Percentiles rank a stretch among this genome's conserved stretches.
Evolutionary conservation across 1,140 invertebrate genomes (phyloP).

Genomic region (Wasmannia auropunctata): DNA sequence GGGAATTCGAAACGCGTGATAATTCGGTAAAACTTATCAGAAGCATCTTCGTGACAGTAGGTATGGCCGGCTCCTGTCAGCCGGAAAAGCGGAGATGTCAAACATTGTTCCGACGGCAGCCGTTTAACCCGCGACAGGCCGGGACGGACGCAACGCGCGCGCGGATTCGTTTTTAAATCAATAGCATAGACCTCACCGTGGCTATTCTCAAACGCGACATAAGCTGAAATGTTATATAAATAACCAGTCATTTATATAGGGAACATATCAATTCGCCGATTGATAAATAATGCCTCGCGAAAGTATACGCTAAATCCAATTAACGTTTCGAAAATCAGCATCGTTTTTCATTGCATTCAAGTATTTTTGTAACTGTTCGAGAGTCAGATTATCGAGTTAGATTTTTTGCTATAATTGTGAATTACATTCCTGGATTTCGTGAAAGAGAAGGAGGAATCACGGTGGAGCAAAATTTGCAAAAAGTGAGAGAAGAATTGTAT

Average conservation of each 20-base stretch:
- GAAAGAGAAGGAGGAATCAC: background rate
- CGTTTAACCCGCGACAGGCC: conserved; percentile 16
- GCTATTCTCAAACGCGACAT: conserved; percentile 6
- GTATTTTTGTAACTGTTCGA: background rate
- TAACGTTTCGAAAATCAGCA: background rate
- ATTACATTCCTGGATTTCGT: background rate
- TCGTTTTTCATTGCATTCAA: background rate
- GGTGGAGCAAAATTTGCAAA: background rate
- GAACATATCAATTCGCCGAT: background rate
- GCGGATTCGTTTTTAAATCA: conserved; percentile 19
- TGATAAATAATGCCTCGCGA: background rate
- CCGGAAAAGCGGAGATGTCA: conserved; percentile 59
- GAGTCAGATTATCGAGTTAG: background rate
- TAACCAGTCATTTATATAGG: background rate
- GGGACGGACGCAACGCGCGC: background rate
- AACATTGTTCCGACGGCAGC: conserved; percentile 71
- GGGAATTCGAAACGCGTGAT: conserved; percentile 13
- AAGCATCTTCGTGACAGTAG: conserved; percentile 69
- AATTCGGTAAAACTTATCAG: conserved; percentile 8
- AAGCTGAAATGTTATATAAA: conserved; percentile 25
- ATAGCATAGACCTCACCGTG: conserved; percentile 21
- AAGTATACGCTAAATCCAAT: background rate
- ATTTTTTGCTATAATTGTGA: background rate
- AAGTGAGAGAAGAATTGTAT: background rate
- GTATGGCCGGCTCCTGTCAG: conserved; percentile 67